Evolutionary conservation across 2,888 invertebrate genomes (phyloP), one percentile per base, ranked within the genome.

Genomic region (Melinaea menophilus): DNA sequence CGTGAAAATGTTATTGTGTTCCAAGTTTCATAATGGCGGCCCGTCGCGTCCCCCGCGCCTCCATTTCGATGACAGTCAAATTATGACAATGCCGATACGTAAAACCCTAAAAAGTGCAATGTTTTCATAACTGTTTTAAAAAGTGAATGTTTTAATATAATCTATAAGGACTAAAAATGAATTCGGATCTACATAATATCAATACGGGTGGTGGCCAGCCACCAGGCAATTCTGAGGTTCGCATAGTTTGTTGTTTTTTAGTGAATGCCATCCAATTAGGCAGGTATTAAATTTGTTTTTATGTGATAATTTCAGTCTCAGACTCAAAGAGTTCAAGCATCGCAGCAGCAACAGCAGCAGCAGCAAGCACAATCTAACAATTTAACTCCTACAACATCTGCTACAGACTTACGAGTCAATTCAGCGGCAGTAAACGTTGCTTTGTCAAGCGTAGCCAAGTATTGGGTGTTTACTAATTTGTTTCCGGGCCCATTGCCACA

Each of bases 381-480:
- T 72, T 74, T 88, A 69, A 84, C 91, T 64, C 89, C 92, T 57
- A 91, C 92, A 60, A 92, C 92, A 62, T 91, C 92, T 67, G 93
- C 93, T 58, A 93, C 93, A 5, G 93, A 93, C 79, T 80, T 93
- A 56, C 81, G 93, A 76, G 93, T 93, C 55, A 93, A 93, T 78
- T 93, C 93, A 0, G 93, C 93, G 58, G 93, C 93, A 64, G 90
- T 94, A 70, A 93, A 93, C 81, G 94, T 95, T 76, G 94, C 95
- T 78, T 92, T 94, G 87, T 93, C 94, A 80, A 94, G 93, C 88
- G 94, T 95, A 77, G 95, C 95, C 71, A 95, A 95, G 85, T 95
- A 95, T 84, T 95, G 95, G 95, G 95, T 95, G 79, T 93, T 96
- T 82, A 95, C 95, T 68, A 95, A 95, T 92, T 90, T 95, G 72